Base-by-base conservation (phyloP, 2,797 vertebrate species). In the Myotis vivesi region DNA sequence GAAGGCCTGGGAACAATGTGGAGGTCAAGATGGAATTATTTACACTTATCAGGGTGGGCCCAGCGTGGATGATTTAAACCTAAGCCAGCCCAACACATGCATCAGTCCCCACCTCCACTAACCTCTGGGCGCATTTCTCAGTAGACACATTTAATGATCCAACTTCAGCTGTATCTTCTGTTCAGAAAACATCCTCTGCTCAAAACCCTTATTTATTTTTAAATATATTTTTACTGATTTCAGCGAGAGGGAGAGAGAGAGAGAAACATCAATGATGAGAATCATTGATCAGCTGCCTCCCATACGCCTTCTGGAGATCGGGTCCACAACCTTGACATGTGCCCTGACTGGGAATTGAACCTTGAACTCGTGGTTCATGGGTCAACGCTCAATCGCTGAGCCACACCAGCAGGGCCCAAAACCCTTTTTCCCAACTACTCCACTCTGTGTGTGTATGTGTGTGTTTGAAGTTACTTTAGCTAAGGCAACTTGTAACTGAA, bases 401-500 rank as follows among this genome's bases (percentile, higher is more conserved):
- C 28, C 25, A 30, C 5, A 30, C 59, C 59, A 62, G 59, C 59
- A 28, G 28, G 12, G 28, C 46, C 20, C 38, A 64, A 64, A 64
- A n/a, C 15, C 15, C 7, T 64, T 84, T 83, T 13, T 51, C 76
- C 66, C 87, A 89, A 87, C 80, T 66, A 68, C 8, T 38, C 17
- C 38, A 22, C 11, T 77, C 12, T 85, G 62, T 4, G 46, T 38
- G 2, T 62, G 15, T 10, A 13, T 49, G 8, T 68, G 44, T 41
- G 16, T 66, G 13, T 66, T 19, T 73, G 20, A 13, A 68, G 28
- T 69, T 28, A 41, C 73, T 90, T 93, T 82, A 76, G 85, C 12
- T 46, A 73, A 92, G 51, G 75, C 86, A 90, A 87, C 73, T 76
- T 95, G 36, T 88, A 92, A 89, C 46, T 57, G 30, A 79, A 94